These are phyloP conservation scores for Ceratina australensis DNA, from an alignment of 1,140 invertebrate species.

Conservation along the genomic window DNA sequence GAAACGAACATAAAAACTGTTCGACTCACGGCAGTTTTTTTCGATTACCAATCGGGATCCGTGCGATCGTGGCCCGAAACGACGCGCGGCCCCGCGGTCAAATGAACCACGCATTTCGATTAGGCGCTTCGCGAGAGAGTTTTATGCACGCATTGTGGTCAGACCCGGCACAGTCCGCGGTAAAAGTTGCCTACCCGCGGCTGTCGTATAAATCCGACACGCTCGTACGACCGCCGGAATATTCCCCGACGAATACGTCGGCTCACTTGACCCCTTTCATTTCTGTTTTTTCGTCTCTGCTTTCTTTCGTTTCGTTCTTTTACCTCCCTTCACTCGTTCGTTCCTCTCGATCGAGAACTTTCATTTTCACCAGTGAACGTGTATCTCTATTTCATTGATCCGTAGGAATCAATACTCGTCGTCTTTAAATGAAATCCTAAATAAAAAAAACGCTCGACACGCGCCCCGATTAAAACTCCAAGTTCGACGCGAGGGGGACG, in stretches of 20 bases:
- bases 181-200: constrained; percentile 37
- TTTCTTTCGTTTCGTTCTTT: not conserved
- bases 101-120: constrained; percentile 54
- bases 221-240: constrained; percentile 14
- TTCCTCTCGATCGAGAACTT: not conserved
- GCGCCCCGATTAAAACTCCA: too few relatives aligned
- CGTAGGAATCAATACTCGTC: too few relatives aligned
- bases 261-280: constrained; percentile 19
- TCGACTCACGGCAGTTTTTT: constrained; percentile 35
- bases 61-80: constrained; percentile 15
- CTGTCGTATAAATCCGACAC: constrained; percentile 21
- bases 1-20: constrained; percentile 34
- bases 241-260: constrained; percentile 36
- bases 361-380: not conserved
- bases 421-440: too few relatives aligned
- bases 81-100: constrained; percentile 38
- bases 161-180: constrained; percentile 16
- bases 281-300: constrained; percentile 2
- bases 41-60: constrained; percentile 47
- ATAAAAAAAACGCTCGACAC: too few relatives aligned
- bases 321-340: not conserved
- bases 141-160: constrained; percentile 52
- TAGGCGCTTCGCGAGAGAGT: constrained; percentile 46
- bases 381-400: too few relatives aligned
- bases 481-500: too few relatives aligned